Base-by-base conservation (phyloP, 2,888 invertebrate species). In the Bugulina stolonifera region DNA sequence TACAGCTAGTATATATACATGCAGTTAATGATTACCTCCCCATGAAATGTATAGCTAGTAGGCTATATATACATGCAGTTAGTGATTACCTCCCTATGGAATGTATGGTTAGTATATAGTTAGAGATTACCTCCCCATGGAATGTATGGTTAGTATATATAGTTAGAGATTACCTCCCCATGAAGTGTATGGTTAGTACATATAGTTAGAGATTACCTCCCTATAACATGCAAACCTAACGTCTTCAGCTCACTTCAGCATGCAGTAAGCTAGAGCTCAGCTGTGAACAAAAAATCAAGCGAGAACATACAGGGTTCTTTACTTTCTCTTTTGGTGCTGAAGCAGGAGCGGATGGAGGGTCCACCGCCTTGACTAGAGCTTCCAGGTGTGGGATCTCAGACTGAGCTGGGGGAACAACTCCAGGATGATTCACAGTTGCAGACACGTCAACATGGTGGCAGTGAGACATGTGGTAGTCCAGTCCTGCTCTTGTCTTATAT, bases 381-480 rank as follows among this genome's bases (percentile, higher is more conserved):
- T 64, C 64, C 27, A 64, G n/a, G 32, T 22, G 14, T 64, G 64
- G 64, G 32, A 64, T 34, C 32, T 64, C 64, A 64, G 64, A 32
- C 64, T 32, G 29, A 2, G 18, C 18, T 10, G 43, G 43, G 18
- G 18, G 43, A 18, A 43, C 43, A 10, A 18, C 10, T 5, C 71
- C 64, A 2, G 57, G n/a, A 69, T 32, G 29, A 5, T 75, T 77
- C 27, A 76, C 76, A 57, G 80, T 79, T 23, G 78, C 79, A 52
- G 81, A 80, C 74, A 79, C 76, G 76, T 79, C 77, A 69, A 80
- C 80, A 71, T 80, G 80, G 76, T 93, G 93, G 82, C 92, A 92
- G 88, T 94, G 94, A 82, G 91, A 91, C 89, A 92, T 93, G 89
- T 96, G 95, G 89, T 95, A 95, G 80, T 93, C 93, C 83, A 96